Evolutionary conservation across 2,797 vertebrate genomes (phyloP).

Genomic region (Acrossocheilus wenchowensis): DNA sequence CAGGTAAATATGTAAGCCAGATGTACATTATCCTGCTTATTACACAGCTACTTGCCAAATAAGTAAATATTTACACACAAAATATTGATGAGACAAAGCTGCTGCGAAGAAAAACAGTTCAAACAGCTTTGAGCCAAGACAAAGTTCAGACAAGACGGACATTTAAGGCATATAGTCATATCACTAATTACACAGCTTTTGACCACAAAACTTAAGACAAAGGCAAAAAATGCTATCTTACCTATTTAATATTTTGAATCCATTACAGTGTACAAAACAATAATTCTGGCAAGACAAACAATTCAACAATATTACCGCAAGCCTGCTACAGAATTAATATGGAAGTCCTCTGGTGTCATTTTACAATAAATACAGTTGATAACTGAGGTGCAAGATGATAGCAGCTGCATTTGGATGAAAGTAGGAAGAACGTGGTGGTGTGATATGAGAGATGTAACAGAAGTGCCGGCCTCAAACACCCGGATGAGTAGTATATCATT

Average conservation of each 20-base stretch:
- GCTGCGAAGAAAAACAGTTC: not conserved
- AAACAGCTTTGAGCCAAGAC: not conserved
- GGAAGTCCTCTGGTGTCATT: not conserved
- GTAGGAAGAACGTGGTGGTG: not conserved
- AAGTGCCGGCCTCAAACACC: not conserved
- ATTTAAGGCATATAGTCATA: not conserved
- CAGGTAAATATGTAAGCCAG: no score
- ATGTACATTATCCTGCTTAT: no score
- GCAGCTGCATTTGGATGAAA: not conserved
- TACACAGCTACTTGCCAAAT: no score
- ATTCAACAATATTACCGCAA: not conserved
- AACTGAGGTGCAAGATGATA: not conserved
- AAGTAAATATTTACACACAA: not conserved
- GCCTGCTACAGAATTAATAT: not conserved
- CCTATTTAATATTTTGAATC: not conserved
- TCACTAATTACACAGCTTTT: not conserved
- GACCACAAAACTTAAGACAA: not conserved
- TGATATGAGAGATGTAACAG: not conserved
- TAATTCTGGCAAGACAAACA: not conserved
- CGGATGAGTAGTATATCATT: not conserved
- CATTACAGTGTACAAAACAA: not conserved
- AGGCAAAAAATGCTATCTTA: not conserved
- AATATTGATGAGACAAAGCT: not conserved
- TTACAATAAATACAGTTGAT: not conserved
- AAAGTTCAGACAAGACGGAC: not conserved